These are phyloP conservation scores for Coranthus polyacanthus DNA, from an alignment of 2,797 vertebrate genomes.

Conservation along the genomic window DNA sequence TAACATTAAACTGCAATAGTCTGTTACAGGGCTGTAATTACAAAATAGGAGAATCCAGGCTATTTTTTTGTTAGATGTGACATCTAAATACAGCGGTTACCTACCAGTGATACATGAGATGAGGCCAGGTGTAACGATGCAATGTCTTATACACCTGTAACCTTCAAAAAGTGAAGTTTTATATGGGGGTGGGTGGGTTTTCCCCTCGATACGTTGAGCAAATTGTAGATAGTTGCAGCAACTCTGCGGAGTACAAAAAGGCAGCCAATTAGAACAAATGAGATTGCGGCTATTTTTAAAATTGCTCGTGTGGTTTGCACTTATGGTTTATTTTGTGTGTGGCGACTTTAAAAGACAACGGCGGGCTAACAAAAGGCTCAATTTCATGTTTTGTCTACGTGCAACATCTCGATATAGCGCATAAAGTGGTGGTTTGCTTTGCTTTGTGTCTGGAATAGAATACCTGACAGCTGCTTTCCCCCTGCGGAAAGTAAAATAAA, in stretches of 20 bases:
- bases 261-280: slow-evolving; percentile 48
- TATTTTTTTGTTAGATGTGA: slow-evolving; percentile 51
- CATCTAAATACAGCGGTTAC: slow-evolving; percentile 66
- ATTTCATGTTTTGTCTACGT: slow-evolving; percentile 43
- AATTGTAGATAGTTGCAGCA: slow-evolving; percentile 9
- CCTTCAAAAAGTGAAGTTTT: slow-evolving; percentile 53
- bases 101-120: slow-evolving; percentile 52
- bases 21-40: slow-evolving; percentile 74
- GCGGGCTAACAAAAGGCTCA: slow-evolving; percentile 49
- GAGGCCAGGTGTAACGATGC: slow-evolving; percentile 33
- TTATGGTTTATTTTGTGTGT: slow-evolving; percentile 28
- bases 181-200: no score
- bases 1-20: slow-evolving; percentile 71
- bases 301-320: slow-evolving; percentile 33
- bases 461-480: slow-evolving; percentile 28
- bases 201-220: slow-evolving; percentile 2
- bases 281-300: slow-evolving; percentile 25
- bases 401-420: slow-evolving; percentile 15
- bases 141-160: slow-evolving; percentile 29
- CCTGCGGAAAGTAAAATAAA: slow-evolving; percentile 20
- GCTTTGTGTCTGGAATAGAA: slow-evolving; percentile 25
- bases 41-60: slow-evolving; percentile 70
- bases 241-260: slow-evolving; percentile 33
- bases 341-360: slow-evolving; percentile 20
- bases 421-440: slow-evolving; percentile 28